Evolutionary conservation across 2,797 vertebrate genomes (phyloP).

Genomic region (Hoplostethus atlanticus): DNA sequence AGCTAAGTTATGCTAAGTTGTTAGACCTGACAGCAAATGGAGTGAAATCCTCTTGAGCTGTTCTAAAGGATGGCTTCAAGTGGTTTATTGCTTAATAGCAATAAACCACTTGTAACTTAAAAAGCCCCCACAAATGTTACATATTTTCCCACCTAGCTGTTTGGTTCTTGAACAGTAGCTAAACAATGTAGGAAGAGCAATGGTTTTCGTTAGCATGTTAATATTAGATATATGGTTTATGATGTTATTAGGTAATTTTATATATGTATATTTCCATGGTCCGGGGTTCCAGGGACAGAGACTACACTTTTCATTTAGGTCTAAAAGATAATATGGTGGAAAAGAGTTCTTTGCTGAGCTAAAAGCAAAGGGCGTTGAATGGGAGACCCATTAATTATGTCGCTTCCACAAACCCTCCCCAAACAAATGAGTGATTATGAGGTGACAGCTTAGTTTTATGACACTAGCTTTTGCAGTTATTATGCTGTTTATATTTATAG

Average conservation of each 20-base stretch:
- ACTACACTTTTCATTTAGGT: no score
- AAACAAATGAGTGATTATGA: slow-evolving; percentile 33
- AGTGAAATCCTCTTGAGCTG: no score
- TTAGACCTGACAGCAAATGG: no score
- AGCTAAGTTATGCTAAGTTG: no score
- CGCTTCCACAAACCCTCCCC: slow-evolving; percentile 2
- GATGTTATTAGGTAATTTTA: no score
- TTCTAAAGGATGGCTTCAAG: no score
- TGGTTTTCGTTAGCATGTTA: background rate
- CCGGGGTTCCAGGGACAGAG: no score
- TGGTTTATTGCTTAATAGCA: no score
- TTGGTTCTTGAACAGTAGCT: background rate
- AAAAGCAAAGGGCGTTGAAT: slow-evolving; percentile 2
- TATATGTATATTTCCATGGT: no score
- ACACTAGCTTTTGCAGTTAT: slow-evolving; percentile 24
- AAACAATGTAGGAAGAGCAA: background rate
- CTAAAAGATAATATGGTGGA: background rate
- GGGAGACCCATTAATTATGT: slow-evolving; percentile 9
- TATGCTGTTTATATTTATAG: slow-evolving; percentile 37
- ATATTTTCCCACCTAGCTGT: background rate
- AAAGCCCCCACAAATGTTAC: background rate
- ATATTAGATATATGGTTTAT: background rate
- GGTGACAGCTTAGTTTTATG: slow-evolving; percentile 25
- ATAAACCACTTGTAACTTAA: no score
- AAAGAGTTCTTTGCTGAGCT: slow-evolving; percentile 2